phyloP scores from a whole-genome alignment of 2,113 vertebrate species.

The Carollia perspicillata region DNA sequence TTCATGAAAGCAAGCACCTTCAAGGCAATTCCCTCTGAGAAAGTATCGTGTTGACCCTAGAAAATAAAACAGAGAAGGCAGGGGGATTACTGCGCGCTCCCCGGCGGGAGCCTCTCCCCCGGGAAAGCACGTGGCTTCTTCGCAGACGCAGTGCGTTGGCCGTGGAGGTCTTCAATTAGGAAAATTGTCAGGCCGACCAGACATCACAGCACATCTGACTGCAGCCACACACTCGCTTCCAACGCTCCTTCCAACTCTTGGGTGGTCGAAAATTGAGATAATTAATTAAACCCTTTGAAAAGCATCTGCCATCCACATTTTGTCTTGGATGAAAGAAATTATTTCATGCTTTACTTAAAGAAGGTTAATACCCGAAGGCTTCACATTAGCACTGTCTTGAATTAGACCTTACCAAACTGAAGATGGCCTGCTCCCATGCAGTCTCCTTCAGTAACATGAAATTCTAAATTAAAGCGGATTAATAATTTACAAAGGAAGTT shows the following conservation, averaged over 20 bases:
- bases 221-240: neutral
- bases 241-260: constrained; percentile 67
- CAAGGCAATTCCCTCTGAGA: neutral
- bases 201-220: neutral
- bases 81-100: neutral
- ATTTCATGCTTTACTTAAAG: constrained; percentile 74
- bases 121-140: neutral
- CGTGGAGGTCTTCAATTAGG: neutral
- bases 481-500: constrained; percentile 79
- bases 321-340: constrained; percentile 74
- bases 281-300: constrained; percentile 72
- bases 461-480: constrained; percentile 81
- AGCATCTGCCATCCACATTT: constrained; percentile 82
- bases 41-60: neutral
- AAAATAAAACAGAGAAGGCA: neutral
- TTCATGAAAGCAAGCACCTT: neutral
- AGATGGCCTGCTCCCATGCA: constrained; percentile 63
- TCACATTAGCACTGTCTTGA: constrained; percentile 33
- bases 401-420: constrained; percentile 67
- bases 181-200: neutral
- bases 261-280: constrained; percentile 76
- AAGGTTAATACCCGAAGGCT: constrained; percentile 67
- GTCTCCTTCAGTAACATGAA: constrained; percentile 77
- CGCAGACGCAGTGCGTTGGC: neutral
- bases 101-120: neutral